phyloP scores from a whole-genome alignment of 2,797 vertebrate genomes.

The Hypotaenidia okinawae region DNA sequence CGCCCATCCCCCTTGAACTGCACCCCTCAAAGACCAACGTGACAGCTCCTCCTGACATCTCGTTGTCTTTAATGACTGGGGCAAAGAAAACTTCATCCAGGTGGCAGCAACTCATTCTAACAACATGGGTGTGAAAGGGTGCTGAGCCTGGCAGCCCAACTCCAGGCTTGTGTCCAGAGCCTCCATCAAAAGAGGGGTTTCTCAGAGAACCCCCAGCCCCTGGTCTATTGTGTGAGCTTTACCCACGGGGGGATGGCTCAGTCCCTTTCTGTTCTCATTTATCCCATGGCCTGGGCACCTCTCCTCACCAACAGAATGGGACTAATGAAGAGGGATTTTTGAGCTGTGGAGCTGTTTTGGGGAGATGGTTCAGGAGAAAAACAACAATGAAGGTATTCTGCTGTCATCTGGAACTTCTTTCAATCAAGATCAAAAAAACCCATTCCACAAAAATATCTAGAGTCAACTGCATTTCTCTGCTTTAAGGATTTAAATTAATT shows the following conservation, averaged over 20 bases:
- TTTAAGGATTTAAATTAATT: neutral
- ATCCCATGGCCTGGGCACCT: neutral
- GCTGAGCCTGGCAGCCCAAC: neutral
- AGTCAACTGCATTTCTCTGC: neutral
- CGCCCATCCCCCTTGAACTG: neutral
- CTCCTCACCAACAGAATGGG: neutral
- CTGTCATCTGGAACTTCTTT: neutral
- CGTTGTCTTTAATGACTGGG: neutral
- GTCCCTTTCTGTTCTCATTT: neutral
- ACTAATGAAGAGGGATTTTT: neutral
- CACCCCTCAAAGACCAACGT: neutral
- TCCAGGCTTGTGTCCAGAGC: neutral
- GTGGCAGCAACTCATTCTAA: no score
- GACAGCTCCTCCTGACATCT: neutral
- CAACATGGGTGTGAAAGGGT: accelerated
- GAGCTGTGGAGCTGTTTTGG: neutral
- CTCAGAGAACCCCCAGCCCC: neutral
- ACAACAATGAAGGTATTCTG: neutral
- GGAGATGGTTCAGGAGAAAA: neutral
- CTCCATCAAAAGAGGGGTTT: neutral
- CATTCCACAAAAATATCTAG: neutral
- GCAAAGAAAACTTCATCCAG: neutral
- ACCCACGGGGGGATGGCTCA: neutral
- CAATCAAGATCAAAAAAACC: neutral
- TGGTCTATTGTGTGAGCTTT: neutral